Base-by-base conservation (phyloP, 2,888 invertebrate species). In the Falcaria lacertinaria region DNA sequence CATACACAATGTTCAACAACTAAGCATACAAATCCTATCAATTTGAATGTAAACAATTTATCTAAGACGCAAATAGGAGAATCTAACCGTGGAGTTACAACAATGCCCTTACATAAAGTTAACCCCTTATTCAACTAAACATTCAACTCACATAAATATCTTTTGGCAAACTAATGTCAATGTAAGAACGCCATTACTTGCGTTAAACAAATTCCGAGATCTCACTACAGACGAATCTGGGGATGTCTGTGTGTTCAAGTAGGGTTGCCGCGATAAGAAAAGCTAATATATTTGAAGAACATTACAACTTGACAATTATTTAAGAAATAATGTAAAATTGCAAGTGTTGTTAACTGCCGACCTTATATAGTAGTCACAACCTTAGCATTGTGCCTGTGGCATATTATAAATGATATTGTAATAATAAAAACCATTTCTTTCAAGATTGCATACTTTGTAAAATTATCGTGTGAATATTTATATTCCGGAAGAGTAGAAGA, bases 111-210 rank as follows among this genome's bases (percentile, higher is more conserved):
- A 69, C 75, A 74, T 80, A 86, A 83, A 84, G 75, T 86, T 80
- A 85, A 86, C 85, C 82, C 87, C 85, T 83, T 86, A 82, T 83
- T 81, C 84, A 82, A 86, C 81, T 81, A 77, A 82, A 86, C 78
- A 86, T 80, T 72, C 73, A 86, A 88, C 74, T 86, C 84, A 64
- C 88, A 89, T 89, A 88, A 88, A 88, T 88, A 82, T 80, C 79
- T 78, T 86, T 83, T 81, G 87, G 83, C 86, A 85, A 86, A 89
- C 88, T 88, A 87, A 88, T 88, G 88, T 84, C 87, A 87, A 85
- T 85, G 82, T 88, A 86, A 83, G 83, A 84, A 85, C 82, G 84
- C 84, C 80, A 85, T 88, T 87, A 79, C 74, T 76, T 67, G 70
- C 72, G 74, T 76, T 80, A 85, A 85, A 88, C 86, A 88, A 88